Evolutionary conservation across 1,140 invertebrate species (phyloP).

Genomic region (Drosophila punjabiensis): DNA sequence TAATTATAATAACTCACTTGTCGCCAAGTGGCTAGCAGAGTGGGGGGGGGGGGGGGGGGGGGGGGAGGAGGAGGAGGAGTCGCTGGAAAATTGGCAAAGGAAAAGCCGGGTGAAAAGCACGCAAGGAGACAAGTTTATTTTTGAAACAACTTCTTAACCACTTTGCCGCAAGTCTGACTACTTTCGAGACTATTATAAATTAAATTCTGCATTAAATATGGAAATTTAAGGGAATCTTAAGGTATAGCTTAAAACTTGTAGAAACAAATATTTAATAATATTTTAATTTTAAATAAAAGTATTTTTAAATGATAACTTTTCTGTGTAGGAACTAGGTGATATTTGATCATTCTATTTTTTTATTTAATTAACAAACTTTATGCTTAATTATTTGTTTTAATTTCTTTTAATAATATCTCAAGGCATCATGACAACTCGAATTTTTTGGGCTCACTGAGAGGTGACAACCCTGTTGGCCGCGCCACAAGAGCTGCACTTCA

Average conservation of each 20-base stretch:
- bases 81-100: constrained; percentile 1
- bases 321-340: no score
- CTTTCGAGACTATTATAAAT: neutral
- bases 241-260: no score
- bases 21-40: constrained; percentile 13
- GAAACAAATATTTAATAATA: no score
- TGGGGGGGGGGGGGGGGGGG: no score
- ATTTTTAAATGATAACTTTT: no score
- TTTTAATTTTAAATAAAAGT: no score
- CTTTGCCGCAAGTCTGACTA: neutral
- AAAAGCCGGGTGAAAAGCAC: constrained; percentile 2
- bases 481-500: constrained; percentile 9
- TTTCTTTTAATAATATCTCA: neutral
- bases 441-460: neutral
- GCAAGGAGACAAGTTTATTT: constrained; percentile 40
- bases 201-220: neutral
- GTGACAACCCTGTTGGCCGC: neutral
- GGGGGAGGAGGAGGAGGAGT: neutral
- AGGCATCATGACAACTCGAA: neutral
- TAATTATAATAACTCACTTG: constrained; percentile 46
- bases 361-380: no score
- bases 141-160: neutral
- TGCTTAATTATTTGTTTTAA: neutral
- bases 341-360: no score
- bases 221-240: neutral